phyloP scores from a whole-genome alignment of 2,113 vertebrate species.

The Archocentrus centrarchus region DNA sequence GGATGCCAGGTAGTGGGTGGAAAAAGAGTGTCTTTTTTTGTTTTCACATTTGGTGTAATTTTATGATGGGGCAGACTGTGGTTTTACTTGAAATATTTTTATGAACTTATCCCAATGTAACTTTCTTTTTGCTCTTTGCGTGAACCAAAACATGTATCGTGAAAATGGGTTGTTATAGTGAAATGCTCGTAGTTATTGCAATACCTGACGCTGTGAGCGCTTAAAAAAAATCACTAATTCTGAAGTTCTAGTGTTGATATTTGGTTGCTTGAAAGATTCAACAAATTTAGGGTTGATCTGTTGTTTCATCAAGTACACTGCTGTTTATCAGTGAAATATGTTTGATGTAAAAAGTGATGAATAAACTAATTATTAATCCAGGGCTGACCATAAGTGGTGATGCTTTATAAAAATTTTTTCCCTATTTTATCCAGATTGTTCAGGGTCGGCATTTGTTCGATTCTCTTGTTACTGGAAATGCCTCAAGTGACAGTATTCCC shows the following conservation, averaged over 20 bases:
- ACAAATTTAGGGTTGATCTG: neutral
- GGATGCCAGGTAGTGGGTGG: constrained; percentile 78
- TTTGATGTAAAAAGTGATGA: too few relatives aligned
- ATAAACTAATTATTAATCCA: too few relatives aligned
- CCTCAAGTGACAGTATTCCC: too few relatives aligned
- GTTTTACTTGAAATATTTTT: constrained; percentile 61
- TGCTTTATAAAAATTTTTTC: too few relatives aligned
- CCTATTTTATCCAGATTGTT: too few relatives aligned
- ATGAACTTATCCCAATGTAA: constrained; percentile 50
- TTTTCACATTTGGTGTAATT: constrained; percentile 71
- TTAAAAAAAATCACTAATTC: neutral
- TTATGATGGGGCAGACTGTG: constrained; percentile 67
- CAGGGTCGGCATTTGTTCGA: too few relatives aligned
- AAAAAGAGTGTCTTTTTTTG: constrained; percentile 63
- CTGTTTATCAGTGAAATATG: too few relatives aligned
- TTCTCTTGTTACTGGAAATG: too few relatives aligned
- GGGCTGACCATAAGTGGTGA: too few relatives aligned
- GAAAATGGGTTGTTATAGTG: neutral
- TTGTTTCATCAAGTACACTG: neutral
- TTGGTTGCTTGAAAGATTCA: neutral
- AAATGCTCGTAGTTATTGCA: neutral
- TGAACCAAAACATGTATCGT: constrained; percentile 34
- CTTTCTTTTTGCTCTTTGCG: constrained; percentile 26
- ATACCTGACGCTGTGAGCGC: neutral
- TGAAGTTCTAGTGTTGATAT: neutral